phyloP scores from a whole-genome alignment of 2,888 invertebrate species.

The Coelinius sp. region DNA sequence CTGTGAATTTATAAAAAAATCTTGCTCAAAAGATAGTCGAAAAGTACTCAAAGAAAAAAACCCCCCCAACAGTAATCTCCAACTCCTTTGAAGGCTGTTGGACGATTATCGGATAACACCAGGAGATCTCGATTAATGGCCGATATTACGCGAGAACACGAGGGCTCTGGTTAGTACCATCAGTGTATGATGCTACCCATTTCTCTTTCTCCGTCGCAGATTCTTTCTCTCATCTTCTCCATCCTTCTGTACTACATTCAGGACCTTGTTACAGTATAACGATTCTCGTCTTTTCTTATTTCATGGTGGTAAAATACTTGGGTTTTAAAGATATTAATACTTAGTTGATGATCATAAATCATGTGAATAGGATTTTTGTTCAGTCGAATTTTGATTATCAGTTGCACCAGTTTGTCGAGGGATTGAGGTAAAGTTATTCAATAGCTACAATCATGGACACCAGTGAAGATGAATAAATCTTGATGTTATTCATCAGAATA shows the following conservation, averaged over 20 bases:
- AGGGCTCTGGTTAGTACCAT: conserved; percentile 28
- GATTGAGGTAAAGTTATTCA: no score
- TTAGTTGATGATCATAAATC: conserved; percentile 41
- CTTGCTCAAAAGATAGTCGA: no score
- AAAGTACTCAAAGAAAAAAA: not conserved
- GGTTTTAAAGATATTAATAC: conserved; percentile 40
- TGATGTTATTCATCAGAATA: not conserved
- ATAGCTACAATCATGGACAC: not conserved
- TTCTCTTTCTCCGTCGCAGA: not conserved
- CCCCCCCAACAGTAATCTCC: not conserved
- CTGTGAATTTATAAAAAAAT: no score
- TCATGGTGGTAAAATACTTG: conserved; percentile 7
- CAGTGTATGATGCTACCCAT: no score
- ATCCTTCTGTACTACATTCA: not conserved
- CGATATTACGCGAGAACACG: conserved; percentile 40
- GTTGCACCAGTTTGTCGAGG: not conserved
- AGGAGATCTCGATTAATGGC: conserved; percentile 46
- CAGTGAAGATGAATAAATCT: not conserved
- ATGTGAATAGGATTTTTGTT: conserved; percentile 8
- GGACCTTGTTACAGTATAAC: conserved; percentile 24
- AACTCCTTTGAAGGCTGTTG: conserved; percentile 16
- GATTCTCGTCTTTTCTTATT: conserved; percentile 30
- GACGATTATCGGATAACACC: conserved; percentile 33
- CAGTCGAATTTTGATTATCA: conserved; percentile 16
- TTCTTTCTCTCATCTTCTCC: conserved; percentile 23